Percentiles rank a stretch among this genome's conserved stretches.
Conservation (phyloP, 1,140 invertebrate species). For the Ridgeia piscesae region DNA sequence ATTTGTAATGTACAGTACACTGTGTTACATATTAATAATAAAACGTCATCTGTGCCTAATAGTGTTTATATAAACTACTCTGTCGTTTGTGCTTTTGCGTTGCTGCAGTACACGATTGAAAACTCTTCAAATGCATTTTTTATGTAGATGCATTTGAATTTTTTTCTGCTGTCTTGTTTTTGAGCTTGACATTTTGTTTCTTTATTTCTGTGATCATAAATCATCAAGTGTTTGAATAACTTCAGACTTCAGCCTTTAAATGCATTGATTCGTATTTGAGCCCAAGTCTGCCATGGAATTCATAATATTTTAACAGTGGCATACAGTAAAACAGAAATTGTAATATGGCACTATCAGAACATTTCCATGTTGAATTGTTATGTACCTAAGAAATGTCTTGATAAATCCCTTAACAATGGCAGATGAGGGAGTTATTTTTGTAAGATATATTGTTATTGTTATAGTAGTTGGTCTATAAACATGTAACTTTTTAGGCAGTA, state of each 20-base stretch:
- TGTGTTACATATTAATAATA: neutral
- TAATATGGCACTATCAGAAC: neutral
- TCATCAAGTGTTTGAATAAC: neutral
- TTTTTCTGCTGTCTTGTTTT: no score
- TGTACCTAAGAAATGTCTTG: no score
- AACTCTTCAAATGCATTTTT: neutral
- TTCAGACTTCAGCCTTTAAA: neutral
- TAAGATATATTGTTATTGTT: no score
- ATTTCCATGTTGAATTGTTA: no score
- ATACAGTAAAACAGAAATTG: neutral
- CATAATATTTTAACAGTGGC: neutral
- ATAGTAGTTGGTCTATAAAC: no score
- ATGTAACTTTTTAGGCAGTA: neutral
- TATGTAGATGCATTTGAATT: neutral
- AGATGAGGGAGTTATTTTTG: no score
- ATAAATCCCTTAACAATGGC: no score
- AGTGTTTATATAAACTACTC: neutral
- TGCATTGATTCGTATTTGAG: neutral
- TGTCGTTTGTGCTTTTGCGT: neutral
- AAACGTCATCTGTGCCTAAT: neutral
- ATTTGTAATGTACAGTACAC: neutral
- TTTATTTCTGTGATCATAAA: no score
- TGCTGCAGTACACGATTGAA: neutral
- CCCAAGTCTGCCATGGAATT: neutral
- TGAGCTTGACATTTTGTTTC: no score